Evolutionary conservation across 1,140 invertebrate genomes (phyloP).

Genomic region (Drosophila azteca): DNA sequence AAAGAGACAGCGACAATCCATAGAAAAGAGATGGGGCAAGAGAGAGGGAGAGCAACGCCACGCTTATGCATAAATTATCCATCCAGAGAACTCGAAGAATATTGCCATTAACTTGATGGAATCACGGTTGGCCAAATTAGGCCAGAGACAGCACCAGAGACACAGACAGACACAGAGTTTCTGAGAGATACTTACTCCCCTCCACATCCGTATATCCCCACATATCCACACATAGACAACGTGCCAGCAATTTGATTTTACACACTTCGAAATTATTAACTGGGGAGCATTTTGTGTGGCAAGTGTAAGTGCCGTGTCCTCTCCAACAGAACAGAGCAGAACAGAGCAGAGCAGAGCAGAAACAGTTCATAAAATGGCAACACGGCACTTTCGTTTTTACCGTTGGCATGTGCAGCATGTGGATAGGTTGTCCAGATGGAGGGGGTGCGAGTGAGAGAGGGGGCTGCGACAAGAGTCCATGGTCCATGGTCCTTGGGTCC

Average conservation of each 20-base stretch:
- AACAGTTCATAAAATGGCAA: conserved; percentile 79
- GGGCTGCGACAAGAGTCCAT: conserved; percentile 5
- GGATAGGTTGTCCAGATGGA: conserved; percentile 12
- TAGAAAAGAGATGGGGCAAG: too few relatives aligned
- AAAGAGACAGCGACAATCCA: conserved; percentile 1
- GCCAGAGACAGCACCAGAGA: conserved; percentile 17
- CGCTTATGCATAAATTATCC: conserved; percentile 64
- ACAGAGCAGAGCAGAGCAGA: conserved; percentile 3
- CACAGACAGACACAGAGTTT: conserved; percentile 8
- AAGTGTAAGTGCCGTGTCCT: conserved; percentile 62
- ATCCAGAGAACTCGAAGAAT: conserved; percentile 20
- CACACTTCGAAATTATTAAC: conserved; percentile 77
- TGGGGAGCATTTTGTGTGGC: conserved; percentile 81
- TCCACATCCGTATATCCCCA: conserved; percentile 13
- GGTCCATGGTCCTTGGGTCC: conserved; percentile 11
- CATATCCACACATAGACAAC: conserved; percentile 5
- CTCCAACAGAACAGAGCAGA: conserved; percentile 4
- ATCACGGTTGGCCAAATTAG: conserved; percentile 54
- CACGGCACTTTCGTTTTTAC: conserved; percentile 76
- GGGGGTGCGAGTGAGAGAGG: background rate
- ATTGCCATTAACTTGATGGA: conserved; percentile 58
- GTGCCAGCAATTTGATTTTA: conserved; percentile 75
- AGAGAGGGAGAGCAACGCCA: conserved; percentile 14
- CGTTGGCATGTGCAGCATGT: conserved; percentile 72
- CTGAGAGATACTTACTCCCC: conserved; percentile 23